Conservation (phyloP, 2,113 vertebrate genomes). For the Numida meleagris region DNA sequence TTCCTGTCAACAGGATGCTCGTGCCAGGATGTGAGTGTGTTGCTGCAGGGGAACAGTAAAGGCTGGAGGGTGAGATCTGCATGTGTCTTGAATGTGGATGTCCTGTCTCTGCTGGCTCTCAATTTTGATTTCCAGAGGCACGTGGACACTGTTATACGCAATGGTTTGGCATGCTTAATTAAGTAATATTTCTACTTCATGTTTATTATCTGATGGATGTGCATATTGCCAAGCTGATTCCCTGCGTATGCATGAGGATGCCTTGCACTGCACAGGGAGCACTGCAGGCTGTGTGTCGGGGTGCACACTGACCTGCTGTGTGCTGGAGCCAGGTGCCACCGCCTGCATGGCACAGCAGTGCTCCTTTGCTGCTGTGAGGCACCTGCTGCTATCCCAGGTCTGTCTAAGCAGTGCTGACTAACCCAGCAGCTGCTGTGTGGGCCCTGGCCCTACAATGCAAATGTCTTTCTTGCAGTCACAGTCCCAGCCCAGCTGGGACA, state of each 20-base stretch:
- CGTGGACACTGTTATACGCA: not conserved
- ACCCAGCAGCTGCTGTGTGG: not conserved
- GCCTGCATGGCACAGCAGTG: accelerated
- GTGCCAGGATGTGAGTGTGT: not conserved
- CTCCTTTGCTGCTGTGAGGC: not conserved
- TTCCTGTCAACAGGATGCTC: not conserved
- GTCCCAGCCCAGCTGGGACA: not conserved
- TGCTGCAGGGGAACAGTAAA: not conserved
- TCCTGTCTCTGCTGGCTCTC: not conserved
- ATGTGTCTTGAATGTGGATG: not conserved
- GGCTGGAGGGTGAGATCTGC: not conserved
- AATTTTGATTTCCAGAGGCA: not conserved
- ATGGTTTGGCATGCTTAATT: not conserved
- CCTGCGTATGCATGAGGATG: not conserved
- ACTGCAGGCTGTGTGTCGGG: not conserved
- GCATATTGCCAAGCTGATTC: not conserved
- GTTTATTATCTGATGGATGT: not conserved
- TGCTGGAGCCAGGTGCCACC: accelerated
- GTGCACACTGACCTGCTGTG: not conserved
- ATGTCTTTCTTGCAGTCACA: not conserved
- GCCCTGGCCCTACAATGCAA: accelerated
- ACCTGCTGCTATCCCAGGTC: accelerated
- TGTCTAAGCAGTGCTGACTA: not conserved
- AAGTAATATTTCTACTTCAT: not conserved
- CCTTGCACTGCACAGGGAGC: accelerated